Evolutionary conservation across 2,888 invertebrate species (phyloP), one percentile per base, ranked within the genome.

Genomic region (Baccha elongata): DNA sequence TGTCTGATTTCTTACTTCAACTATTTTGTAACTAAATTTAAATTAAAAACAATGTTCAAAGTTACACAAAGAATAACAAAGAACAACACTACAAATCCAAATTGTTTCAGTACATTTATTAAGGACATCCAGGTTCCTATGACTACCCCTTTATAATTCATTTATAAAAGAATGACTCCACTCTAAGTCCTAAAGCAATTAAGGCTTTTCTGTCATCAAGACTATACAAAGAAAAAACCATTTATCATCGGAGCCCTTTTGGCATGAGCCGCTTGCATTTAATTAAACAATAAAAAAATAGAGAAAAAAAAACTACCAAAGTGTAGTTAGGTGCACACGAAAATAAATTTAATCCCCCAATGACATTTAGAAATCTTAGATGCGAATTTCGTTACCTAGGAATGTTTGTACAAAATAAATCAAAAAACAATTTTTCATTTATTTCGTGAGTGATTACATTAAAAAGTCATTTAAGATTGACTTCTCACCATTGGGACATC

Each of bases 401-500:
- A 37, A 10, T 42, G 35, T 67, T 73, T 81, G 68, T 83, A 83
- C n/a, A n/a, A n/a, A 76, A 76, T 84, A 72, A 84, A 81, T 74
- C 55, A 72, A 76, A 76, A 72, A 58, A 55, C 72, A 35, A 81
- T 81, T 83, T 76, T 73, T 81, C 72, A 71, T 79, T 75, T 19
- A 72, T 79, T 84, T 52, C 64, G 42, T 71, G 67, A 64, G 55
- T 64, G 60, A 67, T 76, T 81, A 72, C 64, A 62, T 72, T 84
- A 46, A 81, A 60, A 60, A 76, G 71, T 72, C 71, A 67, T 60
- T 71, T 46, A 35, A 17, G 69, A 44, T 42, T 75, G 44, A 69
- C 21, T 58, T 23, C 48, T 68, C 23, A 23, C 67, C 71, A 48
- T 60, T 62, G 64, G 44, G 72, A 71, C 60, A 21, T n/a, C n/a